These are phyloP conservation scores for Hydractinia symbiolongicarpus DNA, from an alignment of 30 jellyfish, hydroid and myxozoan genomes.

Conservation along the genomic window DNA sequence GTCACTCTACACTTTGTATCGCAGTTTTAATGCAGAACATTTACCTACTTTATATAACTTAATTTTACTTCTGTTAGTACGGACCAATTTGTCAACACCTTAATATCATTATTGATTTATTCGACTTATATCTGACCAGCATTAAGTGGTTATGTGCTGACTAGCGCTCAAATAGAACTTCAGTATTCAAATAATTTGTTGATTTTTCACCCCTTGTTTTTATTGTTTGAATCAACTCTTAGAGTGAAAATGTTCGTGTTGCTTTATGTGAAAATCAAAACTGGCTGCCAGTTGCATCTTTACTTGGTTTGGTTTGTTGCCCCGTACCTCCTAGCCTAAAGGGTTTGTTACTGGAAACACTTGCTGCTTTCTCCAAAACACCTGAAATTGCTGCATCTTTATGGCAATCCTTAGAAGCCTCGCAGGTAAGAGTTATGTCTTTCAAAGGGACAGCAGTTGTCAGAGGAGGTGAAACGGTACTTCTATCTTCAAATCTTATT, in stretches of 20 bases:
- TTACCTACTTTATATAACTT: too few species aligned
- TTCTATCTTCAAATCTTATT: background rate
- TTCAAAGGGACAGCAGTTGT: background rate
- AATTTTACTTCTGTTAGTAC: too few species aligned
- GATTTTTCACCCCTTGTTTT: too few species aligned
- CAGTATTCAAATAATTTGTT: too few species aligned
- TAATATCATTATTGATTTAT: too few species aligned
- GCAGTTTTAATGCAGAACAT: background rate
- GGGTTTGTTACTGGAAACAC: conserved; percentile 64
- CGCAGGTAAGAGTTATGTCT: conserved; percentile 53
- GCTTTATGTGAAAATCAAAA: conserved; percentile 84
- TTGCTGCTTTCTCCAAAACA: conserved; percentile 77
- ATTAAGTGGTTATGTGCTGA: too few species aligned
- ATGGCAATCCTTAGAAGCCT: conserved; percentile 94
- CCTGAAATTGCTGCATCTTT: conserved; percentile 78
- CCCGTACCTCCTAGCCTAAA: conserved; percentile 72
- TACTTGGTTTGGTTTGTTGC: conserved; percentile 84
- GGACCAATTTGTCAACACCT: too few species aligned
- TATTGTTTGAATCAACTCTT: background rate
- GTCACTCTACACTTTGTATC: background rate
- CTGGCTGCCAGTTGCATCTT: conserved; percentile 94
- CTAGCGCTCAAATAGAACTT: too few species aligned
- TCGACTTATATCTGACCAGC: too few species aligned
- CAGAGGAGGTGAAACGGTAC: background rate
- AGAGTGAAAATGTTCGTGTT: conserved; percentile 78